Percentiles rank a stretch among this genome's conserved stretches.
Evolutionary conservation across 1,140 invertebrate species (phyloP).

Genomic region (Drosophila miranda): DNA sequence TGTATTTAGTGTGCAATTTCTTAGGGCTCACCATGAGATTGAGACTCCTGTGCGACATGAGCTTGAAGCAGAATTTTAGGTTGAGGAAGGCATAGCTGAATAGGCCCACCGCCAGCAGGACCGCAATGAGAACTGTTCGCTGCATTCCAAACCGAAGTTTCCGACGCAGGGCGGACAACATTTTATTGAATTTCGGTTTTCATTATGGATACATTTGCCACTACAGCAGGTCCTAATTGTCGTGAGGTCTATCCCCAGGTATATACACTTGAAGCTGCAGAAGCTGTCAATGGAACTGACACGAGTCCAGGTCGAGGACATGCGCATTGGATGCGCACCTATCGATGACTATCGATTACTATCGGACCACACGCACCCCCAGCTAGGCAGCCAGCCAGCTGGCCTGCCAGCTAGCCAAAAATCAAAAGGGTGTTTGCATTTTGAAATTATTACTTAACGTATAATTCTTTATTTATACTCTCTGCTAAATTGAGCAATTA

Average conservation of each 20-base stretch:
- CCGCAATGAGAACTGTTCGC: constrained; percentile 68
- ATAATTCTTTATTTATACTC: constrained; percentile 81
- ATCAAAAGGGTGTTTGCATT: constrained; percentile 17
- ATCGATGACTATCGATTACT: constrained; percentile 36
- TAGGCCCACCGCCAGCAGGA: constrained; percentile 69
- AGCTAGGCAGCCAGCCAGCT: background rate
- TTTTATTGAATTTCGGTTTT: constrained; percentile 49
- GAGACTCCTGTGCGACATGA: constrained; percentile 75
- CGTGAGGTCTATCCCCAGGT: background rate
- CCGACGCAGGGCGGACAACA: constrained; percentile 69
- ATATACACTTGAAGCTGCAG: constrained; percentile 45
- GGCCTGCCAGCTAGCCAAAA: background rate
- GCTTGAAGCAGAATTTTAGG: constrained; percentile 75
- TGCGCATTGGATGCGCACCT: constrained; percentile 31
- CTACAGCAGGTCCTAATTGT: too few species aligned
- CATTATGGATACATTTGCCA: background rate
- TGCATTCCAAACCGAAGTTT: constrained; percentile 74
- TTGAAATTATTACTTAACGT: constrained; percentile 80
- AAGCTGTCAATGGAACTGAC: constrained; percentile 32
- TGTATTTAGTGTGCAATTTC: background rate
- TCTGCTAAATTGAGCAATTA: constrained; percentile 79
- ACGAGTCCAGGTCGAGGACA: constrained; percentile 30
- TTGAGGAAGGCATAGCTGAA: constrained; percentile 77
- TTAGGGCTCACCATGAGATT: constrained; percentile 61
- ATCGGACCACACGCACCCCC: background rate